A percentile compares a stretch with the other conserved stretches of the same genome.
phyloP scores from a whole-genome alignment of 2,113 vertebrate species.

The Falco punctatus region DNA sequence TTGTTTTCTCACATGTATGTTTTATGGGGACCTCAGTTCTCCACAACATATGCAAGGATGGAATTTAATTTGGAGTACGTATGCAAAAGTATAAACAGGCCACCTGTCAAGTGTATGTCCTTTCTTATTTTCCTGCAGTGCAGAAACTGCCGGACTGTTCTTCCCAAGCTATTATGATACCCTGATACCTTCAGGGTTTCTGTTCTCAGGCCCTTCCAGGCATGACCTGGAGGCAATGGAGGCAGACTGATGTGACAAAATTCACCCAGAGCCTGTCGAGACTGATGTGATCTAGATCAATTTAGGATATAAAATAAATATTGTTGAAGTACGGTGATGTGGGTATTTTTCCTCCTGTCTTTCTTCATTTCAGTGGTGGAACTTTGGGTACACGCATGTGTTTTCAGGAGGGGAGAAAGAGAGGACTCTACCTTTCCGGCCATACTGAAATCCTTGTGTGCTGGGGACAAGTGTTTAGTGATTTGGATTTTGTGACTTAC shows the following conservation, averaged over 20 bases:
- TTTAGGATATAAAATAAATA: background rate
- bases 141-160: background rate
- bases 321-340: background rate
- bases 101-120: background rate
- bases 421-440: background rate
- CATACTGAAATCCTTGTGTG: background rate
- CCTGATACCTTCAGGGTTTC: background rate
- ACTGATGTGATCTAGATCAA: background rate
- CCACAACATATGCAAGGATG: background rate
- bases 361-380: background rate
- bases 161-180: background rate
- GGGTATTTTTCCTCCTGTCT: background rate
- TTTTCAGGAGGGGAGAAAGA: background rate
- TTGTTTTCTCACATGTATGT: background rate
- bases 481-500: conserved; percentile 11
- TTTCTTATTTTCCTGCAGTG: background rate
- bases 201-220: background rate
- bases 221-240: background rate
- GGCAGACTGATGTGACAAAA: background rate
- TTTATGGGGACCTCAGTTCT: background rate
- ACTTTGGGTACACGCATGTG: background rate
- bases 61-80: background rate
- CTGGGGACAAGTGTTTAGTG: background rate
- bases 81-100: background rate
- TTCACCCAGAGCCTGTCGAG: background rate